Evolutionary conservation across 2,113 vertebrate genomes (phyloP).

Genomic region (Ceuthmochares aereus): DNA sequence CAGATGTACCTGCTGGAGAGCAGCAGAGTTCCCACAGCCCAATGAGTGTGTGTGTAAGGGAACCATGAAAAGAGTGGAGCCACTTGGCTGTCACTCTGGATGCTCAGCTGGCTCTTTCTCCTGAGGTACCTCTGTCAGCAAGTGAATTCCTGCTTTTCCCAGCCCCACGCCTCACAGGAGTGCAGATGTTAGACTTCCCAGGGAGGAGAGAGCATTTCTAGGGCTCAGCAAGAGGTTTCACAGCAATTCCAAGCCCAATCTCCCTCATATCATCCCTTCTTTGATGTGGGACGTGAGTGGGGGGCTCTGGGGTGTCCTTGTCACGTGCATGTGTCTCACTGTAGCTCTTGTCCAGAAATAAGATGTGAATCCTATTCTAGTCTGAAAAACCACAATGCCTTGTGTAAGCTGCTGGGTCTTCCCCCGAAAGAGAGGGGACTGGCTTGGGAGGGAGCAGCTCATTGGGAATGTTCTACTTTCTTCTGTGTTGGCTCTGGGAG

Average conservation of each 20-base stretch:
- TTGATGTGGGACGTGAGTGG: no score
- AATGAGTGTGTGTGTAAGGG: not conserved
- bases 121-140: not conserved
- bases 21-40: not conserved
- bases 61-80: not conserved
- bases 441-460: not conserved
- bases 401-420: not conserved
- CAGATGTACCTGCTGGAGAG: not conserved
- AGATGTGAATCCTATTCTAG: not conserved
- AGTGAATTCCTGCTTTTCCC: not conserved
- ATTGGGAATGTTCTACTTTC: not conserved
- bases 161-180: not conserved
- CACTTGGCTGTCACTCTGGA: not conserved
- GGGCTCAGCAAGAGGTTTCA: not conserved
- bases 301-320: no score
- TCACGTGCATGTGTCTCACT: fast-evolving
- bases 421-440: not conserved
- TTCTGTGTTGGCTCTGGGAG: not conserved
- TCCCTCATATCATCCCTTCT: not conserved
- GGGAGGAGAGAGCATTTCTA: not conserved
- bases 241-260: not conserved
- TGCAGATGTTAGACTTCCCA: not conserved
- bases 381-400: not conserved
- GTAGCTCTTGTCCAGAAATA: not conserved
- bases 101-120: not conserved